Percentiles rank a stretch among this genome's conserved stretches.
These are phyloP conservation scores for Yponomeuta sedellus DNA, from an alignment of 2,888 invertebrate genomes.

Conservation along the genomic window DNA sequence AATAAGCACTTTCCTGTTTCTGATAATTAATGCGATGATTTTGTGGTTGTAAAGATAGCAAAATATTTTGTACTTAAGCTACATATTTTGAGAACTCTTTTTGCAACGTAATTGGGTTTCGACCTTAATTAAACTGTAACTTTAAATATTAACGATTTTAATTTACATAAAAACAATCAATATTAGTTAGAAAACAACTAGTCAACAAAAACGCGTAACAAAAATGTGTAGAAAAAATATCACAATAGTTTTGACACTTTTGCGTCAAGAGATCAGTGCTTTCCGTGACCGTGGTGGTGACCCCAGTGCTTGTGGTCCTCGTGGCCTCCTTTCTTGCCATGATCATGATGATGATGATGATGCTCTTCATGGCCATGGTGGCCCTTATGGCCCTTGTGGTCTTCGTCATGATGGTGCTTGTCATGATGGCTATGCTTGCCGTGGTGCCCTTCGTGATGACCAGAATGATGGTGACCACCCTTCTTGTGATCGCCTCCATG, in stretches of 20 bases:
- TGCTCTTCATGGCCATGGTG: conserved; percentile 70
- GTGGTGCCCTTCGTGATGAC: conserved; percentile 67
- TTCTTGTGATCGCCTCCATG: conserved; percentile 66
- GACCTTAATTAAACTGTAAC: no score
- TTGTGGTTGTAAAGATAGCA: no score
- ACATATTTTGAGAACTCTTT: no score
- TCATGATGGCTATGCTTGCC: conserved; percentile 66
- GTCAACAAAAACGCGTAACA: conserved; percentile 12
- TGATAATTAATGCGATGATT: no score
- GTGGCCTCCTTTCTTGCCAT: conserved; percentile 70
- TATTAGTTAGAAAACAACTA: conserved; percentile 9
- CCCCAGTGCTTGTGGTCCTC: conserved; percentile 66
- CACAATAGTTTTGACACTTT: conserved; percentile 6
- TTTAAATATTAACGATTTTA: neutral
- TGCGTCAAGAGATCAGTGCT: conserved; percentile 42
- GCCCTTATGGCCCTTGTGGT: conserved; percentile 68
- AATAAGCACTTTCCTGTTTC: no score
- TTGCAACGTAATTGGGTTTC: no score
- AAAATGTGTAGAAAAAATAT: conserved; percentile 6
- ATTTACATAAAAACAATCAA: conserved; percentile 5
- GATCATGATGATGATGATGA: conserved; percentile 65
- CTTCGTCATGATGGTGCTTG: conserved; percentile 63
- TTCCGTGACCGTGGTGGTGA: conserved; percentile 66
- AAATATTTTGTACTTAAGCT: no score
- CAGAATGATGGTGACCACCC: conserved; percentile 62